Evolutionary conservation across 2,113 vertebrate genomes (phyloP).

Genomic region (Neopipo cinnamomea): DNA sequence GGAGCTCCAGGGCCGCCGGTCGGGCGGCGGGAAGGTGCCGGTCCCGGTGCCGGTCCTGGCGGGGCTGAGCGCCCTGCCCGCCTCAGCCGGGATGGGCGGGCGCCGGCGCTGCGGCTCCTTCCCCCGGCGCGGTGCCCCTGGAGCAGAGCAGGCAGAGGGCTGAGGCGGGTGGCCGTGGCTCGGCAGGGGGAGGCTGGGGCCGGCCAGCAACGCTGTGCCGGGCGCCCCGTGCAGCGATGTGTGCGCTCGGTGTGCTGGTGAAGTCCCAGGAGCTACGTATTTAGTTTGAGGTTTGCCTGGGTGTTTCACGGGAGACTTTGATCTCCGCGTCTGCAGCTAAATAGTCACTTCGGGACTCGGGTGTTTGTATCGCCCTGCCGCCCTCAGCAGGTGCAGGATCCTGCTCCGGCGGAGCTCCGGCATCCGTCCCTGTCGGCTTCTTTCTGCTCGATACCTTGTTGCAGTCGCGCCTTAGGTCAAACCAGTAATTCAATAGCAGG

Average conservation of each 20-base stretch:
- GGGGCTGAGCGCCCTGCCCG: neutral
- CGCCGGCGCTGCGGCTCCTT: neutral
- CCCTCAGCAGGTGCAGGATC: neutral
- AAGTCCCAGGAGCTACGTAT: constrained; percentile 34
- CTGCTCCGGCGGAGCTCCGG: neutral
- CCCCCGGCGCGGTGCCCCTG: neutral
- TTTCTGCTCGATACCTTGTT: neutral
- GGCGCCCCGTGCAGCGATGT: neutral
- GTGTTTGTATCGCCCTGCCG: neutral
- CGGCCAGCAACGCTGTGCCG: neutral
- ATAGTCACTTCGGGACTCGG: neutral
- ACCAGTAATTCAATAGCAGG: neutral
- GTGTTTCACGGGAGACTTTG: neutral
- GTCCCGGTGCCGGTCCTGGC: neutral
- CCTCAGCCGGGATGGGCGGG: neutral
- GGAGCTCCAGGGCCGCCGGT: neutral
- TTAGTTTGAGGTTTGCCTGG: constrained; percentile 24
- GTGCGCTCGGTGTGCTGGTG: neutral
- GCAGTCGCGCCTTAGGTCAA: neutral
- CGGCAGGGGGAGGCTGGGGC: neutral
- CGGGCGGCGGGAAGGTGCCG: neutral
- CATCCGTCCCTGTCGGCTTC: neutral
- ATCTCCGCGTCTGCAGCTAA: neutral
- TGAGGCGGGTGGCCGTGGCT: neutral
- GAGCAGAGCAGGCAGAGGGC: neutral